These are phyloP conservation scores for Bradypodion pumilum DNA, from an alignment of 2,797 vertebrate genomes.

Conservation along the genomic window DNA sequence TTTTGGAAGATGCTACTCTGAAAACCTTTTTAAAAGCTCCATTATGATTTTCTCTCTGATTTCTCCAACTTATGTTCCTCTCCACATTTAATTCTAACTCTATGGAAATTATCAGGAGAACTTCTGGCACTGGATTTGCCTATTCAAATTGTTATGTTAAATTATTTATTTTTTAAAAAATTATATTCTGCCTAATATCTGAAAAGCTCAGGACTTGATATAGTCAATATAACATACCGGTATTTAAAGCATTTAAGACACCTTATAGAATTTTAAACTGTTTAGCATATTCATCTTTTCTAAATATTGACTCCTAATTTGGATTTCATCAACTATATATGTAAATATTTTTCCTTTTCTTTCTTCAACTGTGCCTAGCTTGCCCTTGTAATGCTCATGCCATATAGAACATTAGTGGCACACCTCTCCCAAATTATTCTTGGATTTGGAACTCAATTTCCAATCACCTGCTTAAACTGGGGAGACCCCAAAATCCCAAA, in stretches of 20 bases:
- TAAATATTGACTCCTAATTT: background rate
- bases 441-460: background rate
- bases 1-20: background rate
- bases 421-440: background rate
- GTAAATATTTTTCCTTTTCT: background rate
- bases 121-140: background rate
- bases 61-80: background rate
- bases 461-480: background rate
- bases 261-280: background rate
- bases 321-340: background rate
- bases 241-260: background rate
- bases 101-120: background rate
- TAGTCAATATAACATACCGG: background rate
- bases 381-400: background rate
- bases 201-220: background rate
- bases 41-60: background rate
- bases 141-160: background rate
- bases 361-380: background rate
- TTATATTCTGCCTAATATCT: background rate
- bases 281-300: background rate
- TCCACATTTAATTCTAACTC: background rate
- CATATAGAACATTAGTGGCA: background rate
- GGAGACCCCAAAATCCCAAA: background rate
- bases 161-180: background rate
- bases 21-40: conserved; percentile 27